Evolutionary conservation across 2,888 invertebrate genomes (phyloP).

Genomic region (Automeris io): DNA sequence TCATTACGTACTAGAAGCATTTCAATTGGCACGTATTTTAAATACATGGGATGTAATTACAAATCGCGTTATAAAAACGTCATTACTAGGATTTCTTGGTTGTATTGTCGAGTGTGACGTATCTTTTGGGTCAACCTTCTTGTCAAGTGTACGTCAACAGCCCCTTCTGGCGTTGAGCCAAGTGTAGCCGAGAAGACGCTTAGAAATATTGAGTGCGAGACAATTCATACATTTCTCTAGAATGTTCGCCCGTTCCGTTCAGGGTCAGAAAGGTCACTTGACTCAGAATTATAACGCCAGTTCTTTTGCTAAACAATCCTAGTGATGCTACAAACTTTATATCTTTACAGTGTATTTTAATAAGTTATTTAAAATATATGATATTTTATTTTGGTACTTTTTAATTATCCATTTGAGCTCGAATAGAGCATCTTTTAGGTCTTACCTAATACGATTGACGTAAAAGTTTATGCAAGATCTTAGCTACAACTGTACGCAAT

Average conservation of each 20-base stretch:
- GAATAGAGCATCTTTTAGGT: neutral
- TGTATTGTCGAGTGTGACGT: conserved; percentile 30
- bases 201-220: conserved; percentile 44
- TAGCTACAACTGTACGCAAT: conserved; percentile 1
- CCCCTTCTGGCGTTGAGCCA: conserved; percentile 55
- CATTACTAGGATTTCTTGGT: conserved; percentile 5
- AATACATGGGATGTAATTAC: too few species aligned
- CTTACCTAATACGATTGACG: neutral
- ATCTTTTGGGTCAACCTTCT: conserved; percentile 64
- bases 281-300: neutral
- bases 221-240: conserved; percentile 29
- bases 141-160: conserved; percentile 58
- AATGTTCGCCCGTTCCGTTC: conserved; percentile 8
- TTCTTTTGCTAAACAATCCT: neutral
- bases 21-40: too few species aligned
- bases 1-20: too few species aligned
- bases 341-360: too few species aligned
- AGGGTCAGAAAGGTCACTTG: conserved; percentile 2
- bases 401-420: too few species aligned
- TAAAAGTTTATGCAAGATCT: neutral
- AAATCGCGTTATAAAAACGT: conserved; percentile 3
- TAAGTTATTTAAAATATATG: too few species aligned
- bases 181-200: conserved; percentile 43
- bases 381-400: too few species aligned
- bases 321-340: too few species aligned